Conservation (phyloP, 2,888 invertebrate species). For the Anaspis maculata region DNA sequence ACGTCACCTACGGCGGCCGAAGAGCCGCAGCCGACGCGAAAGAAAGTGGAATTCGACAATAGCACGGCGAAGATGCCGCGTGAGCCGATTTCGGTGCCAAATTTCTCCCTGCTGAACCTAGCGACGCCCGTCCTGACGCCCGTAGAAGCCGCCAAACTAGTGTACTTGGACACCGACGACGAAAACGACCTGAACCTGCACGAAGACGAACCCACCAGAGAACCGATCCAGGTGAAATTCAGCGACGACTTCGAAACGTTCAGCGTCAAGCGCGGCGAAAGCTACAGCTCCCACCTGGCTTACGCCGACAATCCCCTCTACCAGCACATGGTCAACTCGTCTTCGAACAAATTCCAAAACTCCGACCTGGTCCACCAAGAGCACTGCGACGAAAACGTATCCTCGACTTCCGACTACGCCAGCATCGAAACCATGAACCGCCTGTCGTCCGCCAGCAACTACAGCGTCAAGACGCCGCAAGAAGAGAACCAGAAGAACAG, state of each 20-base stretch:
- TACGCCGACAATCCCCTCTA: conserved; percentile 43
- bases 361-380: conserved; percentile 45
- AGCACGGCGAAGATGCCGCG: conserved; percentile 45
- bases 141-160: conserved; percentile 58
- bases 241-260: conserved; percentile 38
- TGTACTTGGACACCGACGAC: conserved; percentile 63
- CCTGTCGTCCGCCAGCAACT: conserved; percentile 45
- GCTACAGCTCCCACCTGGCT: conserved; percentile 49
- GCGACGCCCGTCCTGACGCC: conserved; percentile 60
- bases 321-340: conserved; percentile 48
- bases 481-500: conserved; percentile 32
- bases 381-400: conserved; percentile 46
- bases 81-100: conserved; percentile 67
- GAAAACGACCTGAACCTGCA: conserved; percentile 42
- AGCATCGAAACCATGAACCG: conserved; percentile 61
- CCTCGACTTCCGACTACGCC: conserved; percentile 69
- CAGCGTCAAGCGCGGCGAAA: conserved; percentile 47
- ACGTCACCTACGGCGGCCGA: conserved; percentile 34
- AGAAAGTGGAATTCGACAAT: conserved; percentile 37
- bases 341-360: conserved; percentile 51
- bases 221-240: conserved; percentile 21
- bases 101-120: conserved; percentile 54
- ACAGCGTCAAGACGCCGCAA: conserved; percentile 39
- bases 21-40: conserved; percentile 22
- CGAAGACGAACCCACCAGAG: conserved; percentile 26